Evolutionary conservation across 2,797 vertebrate species (phyloP).

Genomic region (Botia almorhae): DNA sequence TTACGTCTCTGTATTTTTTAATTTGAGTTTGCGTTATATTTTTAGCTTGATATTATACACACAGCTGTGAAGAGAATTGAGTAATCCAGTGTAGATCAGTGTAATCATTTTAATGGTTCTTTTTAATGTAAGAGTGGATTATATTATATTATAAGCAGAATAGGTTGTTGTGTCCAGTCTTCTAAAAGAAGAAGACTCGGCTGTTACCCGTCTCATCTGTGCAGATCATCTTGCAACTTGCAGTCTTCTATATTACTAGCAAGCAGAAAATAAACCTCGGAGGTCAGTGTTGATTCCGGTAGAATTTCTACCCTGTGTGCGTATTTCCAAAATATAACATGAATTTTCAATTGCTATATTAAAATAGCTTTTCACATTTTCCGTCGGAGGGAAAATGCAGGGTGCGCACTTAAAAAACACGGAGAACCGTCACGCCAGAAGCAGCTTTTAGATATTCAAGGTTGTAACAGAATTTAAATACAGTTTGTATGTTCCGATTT

Average conservation of each 20-base stretch:
- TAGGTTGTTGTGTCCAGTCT: neutral
- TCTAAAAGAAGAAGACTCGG: neutral
- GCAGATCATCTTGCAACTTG: conserved; percentile 1
- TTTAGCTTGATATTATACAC: neutral
- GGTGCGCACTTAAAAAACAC: neutral
- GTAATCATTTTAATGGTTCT: too few species aligned
- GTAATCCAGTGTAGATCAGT: too few species aligned
- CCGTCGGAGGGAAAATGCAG: neutral
- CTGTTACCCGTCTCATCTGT: neutral
- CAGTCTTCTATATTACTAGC: neutral
- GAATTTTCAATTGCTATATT: conserved; percentile 10
- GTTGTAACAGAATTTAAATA: neutral
- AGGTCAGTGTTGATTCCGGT: neutral
- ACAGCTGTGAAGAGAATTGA: too few species aligned
- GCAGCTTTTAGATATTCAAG: neutral
- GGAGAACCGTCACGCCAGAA: neutral
- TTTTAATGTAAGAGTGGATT: too few species aligned
- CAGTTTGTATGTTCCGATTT: conserved; percentile 7
- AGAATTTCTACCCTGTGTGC: neutral
- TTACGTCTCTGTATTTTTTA: too few species aligned
- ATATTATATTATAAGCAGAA: too few species aligned
- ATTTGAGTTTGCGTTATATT: neutral
- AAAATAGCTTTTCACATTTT: conserved; percentile 10
- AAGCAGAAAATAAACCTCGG: neutral
- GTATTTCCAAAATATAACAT: conserved; percentile 4